These are phyloP conservation scores for Nineta flava DNA, from an alignment of 2,888 invertebrate species.

Conservation along the genomic window DNA sequence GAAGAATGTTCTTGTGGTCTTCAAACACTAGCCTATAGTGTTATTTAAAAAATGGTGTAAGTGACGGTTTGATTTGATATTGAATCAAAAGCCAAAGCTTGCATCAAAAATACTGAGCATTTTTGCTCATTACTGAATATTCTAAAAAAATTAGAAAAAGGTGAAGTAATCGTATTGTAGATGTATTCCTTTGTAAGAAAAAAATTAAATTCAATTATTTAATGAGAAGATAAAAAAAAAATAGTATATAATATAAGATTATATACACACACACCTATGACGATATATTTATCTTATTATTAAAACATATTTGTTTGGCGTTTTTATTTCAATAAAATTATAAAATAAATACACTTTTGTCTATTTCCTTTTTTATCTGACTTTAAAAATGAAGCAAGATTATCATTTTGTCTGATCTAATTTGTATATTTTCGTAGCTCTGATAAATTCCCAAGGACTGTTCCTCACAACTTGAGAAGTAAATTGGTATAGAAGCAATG, in stretches of 20 bases:
- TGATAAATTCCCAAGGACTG: no score
- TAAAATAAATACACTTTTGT: constrained; percentile 8
- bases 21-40: constrained; percentile 3
- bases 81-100: constrained; percentile 3
- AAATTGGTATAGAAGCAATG: no score
- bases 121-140: constrained; percentile 32
- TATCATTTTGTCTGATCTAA: no score
- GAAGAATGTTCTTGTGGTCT: neutral
- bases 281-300: constrained; percentile 4
- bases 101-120: constrained; percentile 19
- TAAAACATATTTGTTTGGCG: constrained; percentile 23
- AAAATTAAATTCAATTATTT: constrained; percentile 6
- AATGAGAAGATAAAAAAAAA: constrained; percentile 1
- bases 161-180: constrained; percentile 6
- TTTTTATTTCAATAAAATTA: constrained; percentile 27
- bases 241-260: neutral
- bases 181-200: constrained; percentile 8
- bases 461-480: no score
- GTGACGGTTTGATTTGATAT: constrained; percentile 3
- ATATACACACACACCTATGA: neutral
- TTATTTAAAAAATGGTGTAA: neutral
- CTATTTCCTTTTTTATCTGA: neutral
- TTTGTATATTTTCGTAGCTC: no score
- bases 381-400: no score
- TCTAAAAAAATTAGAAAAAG: constrained; percentile 19